These are phyloP conservation scores for Atta colombica DNA, from an alignment of 1,140 invertebrate genomes.

Conservation along the genomic window DNA sequence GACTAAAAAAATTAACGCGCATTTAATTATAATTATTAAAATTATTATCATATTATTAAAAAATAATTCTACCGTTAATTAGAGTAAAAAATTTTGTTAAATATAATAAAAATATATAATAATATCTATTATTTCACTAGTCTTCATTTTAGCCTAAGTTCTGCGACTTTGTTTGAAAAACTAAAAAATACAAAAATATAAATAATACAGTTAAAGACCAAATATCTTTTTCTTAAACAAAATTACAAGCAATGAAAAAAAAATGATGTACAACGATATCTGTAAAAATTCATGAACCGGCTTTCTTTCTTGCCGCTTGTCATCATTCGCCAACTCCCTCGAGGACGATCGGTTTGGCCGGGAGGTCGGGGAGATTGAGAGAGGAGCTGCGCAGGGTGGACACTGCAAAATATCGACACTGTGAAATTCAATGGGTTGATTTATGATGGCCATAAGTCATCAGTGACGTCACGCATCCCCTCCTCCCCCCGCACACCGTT, in stretches of 20 bases:
- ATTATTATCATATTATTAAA: not conserved
- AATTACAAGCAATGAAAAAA: not conserved
- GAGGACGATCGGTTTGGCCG: slow-evolving; percentile 41
- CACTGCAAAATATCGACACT: slow-evolving; percentile 77
- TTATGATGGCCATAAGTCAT: slow-evolving; percentile 79
- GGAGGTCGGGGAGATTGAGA: slow-evolving; percentile 22
- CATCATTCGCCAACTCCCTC: slow-evolving; percentile 30
- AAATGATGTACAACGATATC: not conserved
- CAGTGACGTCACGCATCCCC: slow-evolving; percentile 73
- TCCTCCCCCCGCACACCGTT: slow-evolving; percentile 53
- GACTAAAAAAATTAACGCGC: slow-evolving; percentile 2
- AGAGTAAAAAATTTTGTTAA: not conserved
- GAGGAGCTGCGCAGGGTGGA: not conserved
- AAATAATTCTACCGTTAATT: no score
- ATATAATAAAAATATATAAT: slow-evolving; percentile 18
- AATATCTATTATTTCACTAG: not conserved
- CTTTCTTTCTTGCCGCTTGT: slow-evolving; percentile 21
- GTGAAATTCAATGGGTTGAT: slow-evolving; percentile 81
- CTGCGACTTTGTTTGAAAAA: not conserved
- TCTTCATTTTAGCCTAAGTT: not conserved
- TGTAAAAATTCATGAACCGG: slow-evolving; percentile 28
- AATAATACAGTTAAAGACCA: not conserved
- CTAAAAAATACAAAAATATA: not conserved
- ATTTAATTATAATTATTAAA: slow-evolving; percentile 11
- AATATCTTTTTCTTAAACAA: not conserved